Evolutionary conservation across 2,888 invertebrate genomes (phyloP), one percentile per base, ranked within the genome.

Genomic region (Baccha elongata): DNA sequence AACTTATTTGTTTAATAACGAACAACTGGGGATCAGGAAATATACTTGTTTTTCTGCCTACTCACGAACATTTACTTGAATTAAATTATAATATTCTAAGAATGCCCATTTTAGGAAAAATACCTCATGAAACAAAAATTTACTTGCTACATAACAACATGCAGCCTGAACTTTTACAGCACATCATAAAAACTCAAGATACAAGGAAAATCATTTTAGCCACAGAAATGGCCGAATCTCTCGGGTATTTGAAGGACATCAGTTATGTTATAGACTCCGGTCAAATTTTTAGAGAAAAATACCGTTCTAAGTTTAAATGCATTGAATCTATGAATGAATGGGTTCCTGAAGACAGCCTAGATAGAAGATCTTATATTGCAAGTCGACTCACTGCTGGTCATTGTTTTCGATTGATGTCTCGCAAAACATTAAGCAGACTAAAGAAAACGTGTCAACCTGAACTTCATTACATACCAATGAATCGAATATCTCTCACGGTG

Each of bases 201-300:
- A 55, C 23, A 3, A 74, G 72, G 5, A 98, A 98, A 91, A 95
- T 98, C 72, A 95, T 98, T 62, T 92, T 99, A 55, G 94, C 97
- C 0, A 98, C 98, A 0, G 98, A 98, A 88, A 96, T 99, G 65
- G 97, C 98, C 0, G 98, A 98, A 91, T 97, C 97, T 0, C 96
- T 97, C 81, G 93, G 98, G 21, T 98, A 98, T 0, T 96, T 98
- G 67, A 95, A 96, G 88, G 97, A 98, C 91, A 96, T 98, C 0
- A 95, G 95, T 0, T 98, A 95, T 89, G 98, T 98, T 0, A 94
- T 98, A 50, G 97, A 98, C 88, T 94, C 94, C 1, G 97, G 97
- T 2, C 85, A 85, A 0, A 32, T 76, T 23, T 80, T 72, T 21
- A 71, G 68, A 6, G 72, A 55, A 17, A 65, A 69, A 35, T 87